Evolutionary conservation across 2,797 vertebrate genomes (phyloP).

Genomic region (Scolopax bukidnonensis): DNA sequence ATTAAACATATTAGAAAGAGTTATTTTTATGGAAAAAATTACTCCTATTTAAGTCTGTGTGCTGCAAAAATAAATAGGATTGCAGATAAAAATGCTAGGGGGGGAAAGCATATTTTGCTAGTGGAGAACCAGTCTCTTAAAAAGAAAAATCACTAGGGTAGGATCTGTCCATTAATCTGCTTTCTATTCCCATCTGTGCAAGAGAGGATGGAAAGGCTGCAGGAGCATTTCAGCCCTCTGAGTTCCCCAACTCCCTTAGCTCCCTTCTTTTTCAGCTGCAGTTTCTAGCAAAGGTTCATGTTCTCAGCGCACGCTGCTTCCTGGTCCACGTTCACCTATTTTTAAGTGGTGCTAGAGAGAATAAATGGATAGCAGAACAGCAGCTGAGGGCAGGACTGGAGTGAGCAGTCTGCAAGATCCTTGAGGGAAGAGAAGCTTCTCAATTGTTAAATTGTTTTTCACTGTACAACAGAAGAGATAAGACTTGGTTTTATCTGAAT

Average conservation of each 20-base stretch:
- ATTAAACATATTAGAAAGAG: background rate
- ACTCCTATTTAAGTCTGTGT: background rate
- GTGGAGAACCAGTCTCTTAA: background rate
- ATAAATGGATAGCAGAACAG: background rate
- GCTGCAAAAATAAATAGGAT: slow-evolving; percentile 7
- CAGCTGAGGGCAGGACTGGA: background rate
- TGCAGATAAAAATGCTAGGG: background rate
- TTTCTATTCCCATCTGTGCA: background rate
- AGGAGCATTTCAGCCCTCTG: background rate
- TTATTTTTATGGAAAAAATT: background rate
- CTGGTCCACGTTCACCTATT: background rate
- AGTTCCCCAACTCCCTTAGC: background rate
- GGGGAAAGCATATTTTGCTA: background rate
- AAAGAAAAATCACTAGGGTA: background rate
- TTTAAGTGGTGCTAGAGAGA: slow-evolving; percentile 1
- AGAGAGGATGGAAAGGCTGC: background rate
- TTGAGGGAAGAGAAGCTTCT: slow-evolving; percentile 12
- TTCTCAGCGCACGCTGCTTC: background rate
- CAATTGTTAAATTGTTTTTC: slow-evolving; percentile 29
- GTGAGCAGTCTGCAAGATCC: background rate
- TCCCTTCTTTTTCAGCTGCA: background rate
- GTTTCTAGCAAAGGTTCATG: background rate
- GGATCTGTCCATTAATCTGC: background rate
- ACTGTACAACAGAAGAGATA: background rate
- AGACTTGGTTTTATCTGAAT: slow-evolving; percentile 35